Conservation (phyloP, 2,113 vertebrate genomes). For the Neodon shergylaensis region DNA sequence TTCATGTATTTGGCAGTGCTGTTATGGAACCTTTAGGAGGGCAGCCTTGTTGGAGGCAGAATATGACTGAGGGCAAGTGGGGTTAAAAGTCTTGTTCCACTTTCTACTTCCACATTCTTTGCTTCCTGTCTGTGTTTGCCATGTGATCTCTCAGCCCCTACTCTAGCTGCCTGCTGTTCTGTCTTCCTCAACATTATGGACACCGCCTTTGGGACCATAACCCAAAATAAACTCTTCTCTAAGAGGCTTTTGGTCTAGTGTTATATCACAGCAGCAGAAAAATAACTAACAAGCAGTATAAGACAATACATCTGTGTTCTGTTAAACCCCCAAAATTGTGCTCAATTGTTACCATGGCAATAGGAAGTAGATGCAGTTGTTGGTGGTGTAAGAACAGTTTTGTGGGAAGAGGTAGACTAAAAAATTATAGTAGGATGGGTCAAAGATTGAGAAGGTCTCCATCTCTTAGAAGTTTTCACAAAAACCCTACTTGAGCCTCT, state of each 20-base stretch:
- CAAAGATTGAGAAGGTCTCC: not conserved
- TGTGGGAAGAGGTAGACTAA: not conserved
- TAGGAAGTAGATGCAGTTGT: slow-evolving; percentile 34
- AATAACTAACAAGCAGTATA: not conserved
- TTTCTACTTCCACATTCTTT: not conserved
- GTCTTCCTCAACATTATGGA: not conserved
- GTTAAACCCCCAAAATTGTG: slow-evolving; percentile 11
- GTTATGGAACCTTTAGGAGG: not conserved
- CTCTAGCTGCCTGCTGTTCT: not conserved
- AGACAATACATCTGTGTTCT: slow-evolving; percentile 18
- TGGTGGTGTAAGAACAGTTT: not conserved
- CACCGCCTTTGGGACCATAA: not conserved
- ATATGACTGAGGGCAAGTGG: not conserved
- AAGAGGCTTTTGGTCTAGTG: not conserved
- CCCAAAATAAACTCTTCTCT: not conserved
- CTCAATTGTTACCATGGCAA: slow-evolving; percentile 34
- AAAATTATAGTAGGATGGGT: not conserved
- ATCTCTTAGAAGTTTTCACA: not conserved
- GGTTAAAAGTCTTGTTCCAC: not conserved
- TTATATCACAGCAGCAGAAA: not conserved
- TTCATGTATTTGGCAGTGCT: not conserved
- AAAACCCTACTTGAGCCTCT: not conserved
- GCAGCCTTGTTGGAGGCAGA: not conserved
- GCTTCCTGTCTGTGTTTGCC: not conserved
- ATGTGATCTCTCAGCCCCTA: not conserved